Percentiles rank a stretch among this genome's conserved stretches.
Evolutionary conservation across 2,113 vertebrate genomes (phyloP).

Genomic region (Pungitius pungitius): DNA sequence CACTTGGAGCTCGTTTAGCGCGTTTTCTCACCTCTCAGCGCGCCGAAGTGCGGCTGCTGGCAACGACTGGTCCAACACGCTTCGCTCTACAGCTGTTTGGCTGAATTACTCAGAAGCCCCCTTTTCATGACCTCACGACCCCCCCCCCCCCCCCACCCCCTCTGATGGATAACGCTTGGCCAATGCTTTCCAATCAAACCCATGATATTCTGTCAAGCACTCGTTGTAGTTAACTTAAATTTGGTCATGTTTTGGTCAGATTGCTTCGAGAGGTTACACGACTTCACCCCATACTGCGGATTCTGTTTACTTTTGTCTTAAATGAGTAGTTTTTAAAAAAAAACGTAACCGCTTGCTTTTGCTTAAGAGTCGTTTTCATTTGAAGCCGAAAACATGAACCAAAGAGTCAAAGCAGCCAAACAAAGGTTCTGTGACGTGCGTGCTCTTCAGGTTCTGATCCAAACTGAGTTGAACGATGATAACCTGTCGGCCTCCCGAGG

Average conservation of each 20-base stretch:
- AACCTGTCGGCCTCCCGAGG: background rate
- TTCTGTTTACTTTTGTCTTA: too few relatives aligned
- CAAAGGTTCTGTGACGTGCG: background rate
- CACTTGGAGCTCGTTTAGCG: conserved; percentile 39
- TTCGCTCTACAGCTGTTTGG: conserved; percentile 18
- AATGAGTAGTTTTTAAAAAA: background rate
- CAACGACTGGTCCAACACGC: conserved; percentile 26
- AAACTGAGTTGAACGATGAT: background rate
- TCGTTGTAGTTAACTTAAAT: background rate
- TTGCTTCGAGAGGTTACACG: too few relatives aligned
- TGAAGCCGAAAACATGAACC: background rate
- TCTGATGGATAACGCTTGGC: too few relatives aligned
- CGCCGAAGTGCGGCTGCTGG: conserved; percentile 27
- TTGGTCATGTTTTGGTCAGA: background rate
- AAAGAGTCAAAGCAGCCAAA: background rate
- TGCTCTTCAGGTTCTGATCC: background rate
- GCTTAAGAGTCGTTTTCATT: too few relatives aligned
- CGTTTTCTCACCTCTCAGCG: conserved; percentile 33
- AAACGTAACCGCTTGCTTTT: too few relatives aligned
- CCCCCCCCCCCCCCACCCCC: too few relatives aligned
- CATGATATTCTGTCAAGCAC: conserved; percentile 2
- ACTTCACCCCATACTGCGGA: too few relatives aligned
- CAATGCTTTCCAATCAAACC: conserved; percentile 47
- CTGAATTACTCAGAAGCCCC: conserved; percentile 4
- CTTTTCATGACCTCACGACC: conserved; percentile 21